Evolutionary conservation across 2,797 vertebrate genomes (phyloP).

Genomic region (Mastacembelus armatus): DNA sequence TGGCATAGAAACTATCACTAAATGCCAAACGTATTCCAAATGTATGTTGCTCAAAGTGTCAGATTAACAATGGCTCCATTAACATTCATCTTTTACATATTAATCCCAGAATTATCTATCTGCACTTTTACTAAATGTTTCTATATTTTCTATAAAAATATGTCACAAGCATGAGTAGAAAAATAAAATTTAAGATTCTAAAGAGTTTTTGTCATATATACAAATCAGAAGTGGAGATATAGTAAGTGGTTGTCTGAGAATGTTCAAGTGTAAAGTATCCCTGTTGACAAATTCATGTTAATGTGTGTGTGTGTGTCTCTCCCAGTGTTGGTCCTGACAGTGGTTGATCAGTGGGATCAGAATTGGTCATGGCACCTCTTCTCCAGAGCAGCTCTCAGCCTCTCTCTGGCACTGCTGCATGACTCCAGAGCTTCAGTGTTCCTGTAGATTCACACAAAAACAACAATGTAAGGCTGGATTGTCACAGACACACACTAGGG

Average conservation of each 20-base stretch:
- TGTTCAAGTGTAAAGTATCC: slow-evolving; percentile 57
- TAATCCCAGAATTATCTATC: neutral
- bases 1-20: too few relatives aligned
- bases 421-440: slow-evolving; percentile 86
- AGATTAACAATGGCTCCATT: neutral
- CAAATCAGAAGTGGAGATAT: slow-evolving; percentile 36
- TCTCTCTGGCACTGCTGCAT: slow-evolving; percentile 86
- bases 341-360: slow-evolving; percentile 39
- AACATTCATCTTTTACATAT: slow-evolving; percentile 12
- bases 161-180: slow-evolving; percentile 60
- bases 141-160: slow-evolving; percentile 76
- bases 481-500: too few relatives aligned
- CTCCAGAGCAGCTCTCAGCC: slow-evolving; percentile 85
- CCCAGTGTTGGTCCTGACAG: neutral
- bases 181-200: slow-evolving; percentile 69
- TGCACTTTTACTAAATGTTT: slow-evolving; percentile 34
- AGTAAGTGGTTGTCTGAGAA: slow-evolving; percentile 48
- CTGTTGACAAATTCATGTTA: too few relatives aligned
- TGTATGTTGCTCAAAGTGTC: slow-evolving; percentile 4
- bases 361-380: slow-evolving; percentile 61
- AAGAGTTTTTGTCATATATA: slow-evolving; percentile 45
- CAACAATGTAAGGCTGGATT: neutral
- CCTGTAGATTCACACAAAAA: slow-evolving; percentile 70
- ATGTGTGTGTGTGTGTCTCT: slow-evolving; percentile 42
- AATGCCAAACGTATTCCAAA: too few relatives aligned